Evolutionary conservation across 2,888 invertebrate species (phyloP), one percentile per base, ranked within the genome.

Genomic region (Eupithecia pulchellata): DNA sequence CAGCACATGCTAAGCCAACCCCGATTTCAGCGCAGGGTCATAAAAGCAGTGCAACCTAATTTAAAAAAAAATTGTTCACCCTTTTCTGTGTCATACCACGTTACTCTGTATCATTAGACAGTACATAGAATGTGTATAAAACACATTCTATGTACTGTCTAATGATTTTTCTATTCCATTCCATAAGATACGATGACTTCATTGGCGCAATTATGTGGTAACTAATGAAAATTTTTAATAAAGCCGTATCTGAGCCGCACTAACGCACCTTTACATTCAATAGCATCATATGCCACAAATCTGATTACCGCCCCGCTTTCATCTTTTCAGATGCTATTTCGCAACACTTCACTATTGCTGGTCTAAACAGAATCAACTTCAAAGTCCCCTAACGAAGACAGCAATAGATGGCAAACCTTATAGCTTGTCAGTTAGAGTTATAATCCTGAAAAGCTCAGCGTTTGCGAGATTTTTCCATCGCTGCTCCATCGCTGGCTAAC

Each of bases 301-400:
- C 92, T 88, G 87, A 90, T 93, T 92, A 88, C 85, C 87, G 89
- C 85, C 91, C 90, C 92, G 91, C 90, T 91, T 90, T 90, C 91
- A 91, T 90, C 91, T 52, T 86, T 78, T 77, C 75, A 74, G 65
- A 68, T 52, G 72, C 36, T 62, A 81, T 75, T 74, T 66, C 32
- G 32, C 13, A 58, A 5, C 30, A 39, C 36, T 11, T 34, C 72
- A 81, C 75, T 84, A 88, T 82, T 80, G 75, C 83, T 17, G 47
- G 66, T 27, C n/a, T n/a, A 9, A 30, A 57, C 2, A 5, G 8
- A 5, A 9, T 6, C 32, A 25, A 11, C 13, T 57, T 66, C 11
- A 8, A 25, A 66, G 42, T 11, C 27, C 25, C 39, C 9, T 0
- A 27, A n/a, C 4, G n/a, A 32, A 66, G 13, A 52, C 42, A 55